phyloP scores from a whole-genome alignment of 1,140 invertebrate species.

The Agraylea sexmaculata region DNA sequence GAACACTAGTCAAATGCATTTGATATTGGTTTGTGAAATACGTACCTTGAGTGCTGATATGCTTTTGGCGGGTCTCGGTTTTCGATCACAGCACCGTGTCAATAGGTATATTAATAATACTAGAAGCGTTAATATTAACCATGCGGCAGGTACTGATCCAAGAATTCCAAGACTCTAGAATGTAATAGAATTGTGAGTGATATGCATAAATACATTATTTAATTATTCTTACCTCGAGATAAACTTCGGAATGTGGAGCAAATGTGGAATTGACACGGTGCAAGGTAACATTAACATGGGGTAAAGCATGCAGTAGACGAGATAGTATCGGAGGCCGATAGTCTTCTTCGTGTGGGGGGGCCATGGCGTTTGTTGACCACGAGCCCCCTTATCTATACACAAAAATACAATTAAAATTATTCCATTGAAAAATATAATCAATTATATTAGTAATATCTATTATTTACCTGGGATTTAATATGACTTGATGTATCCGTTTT shows the following conservation, averaged over 20 bases:
- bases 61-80: slow-evolving; percentile 70
- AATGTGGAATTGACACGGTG: slow-evolving; percentile 84
- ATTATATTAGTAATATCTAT: no score
- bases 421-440: background rate
- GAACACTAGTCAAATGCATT: background rate
- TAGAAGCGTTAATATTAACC: slow-evolving; percentile 79
- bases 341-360: slow-evolving; percentile 45
- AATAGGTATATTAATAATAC: slow-evolving; percentile 81
- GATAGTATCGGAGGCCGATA: slow-evolving; percentile 72
- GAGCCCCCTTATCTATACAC: slow-evolving; percentile 8
- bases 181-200: no score
- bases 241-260: slow-evolving; percentile 74
- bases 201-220: slow-evolving; percentile 14
- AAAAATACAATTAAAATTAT: background rate
- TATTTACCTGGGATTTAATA: background rate
- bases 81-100: slow-evolving; percentile 86
- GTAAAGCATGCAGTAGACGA: slow-evolving; percentile 72
- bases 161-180: slow-evolving; percentile 82
- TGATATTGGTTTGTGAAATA: slow-evolving; percentile 19
- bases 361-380: slow-evolving; percentile 16
- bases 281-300: slow-evolving; percentile 78
- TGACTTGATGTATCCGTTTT: background rate
- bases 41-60: slow-evolving; percentile 72
- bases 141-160: slow-evolving; percentile 77
- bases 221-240: slow-evolving; percentile 62